Base-by-base conservation (phyloP, 1,140 invertebrate genomes). In the Drosophila hydei region DNA sequence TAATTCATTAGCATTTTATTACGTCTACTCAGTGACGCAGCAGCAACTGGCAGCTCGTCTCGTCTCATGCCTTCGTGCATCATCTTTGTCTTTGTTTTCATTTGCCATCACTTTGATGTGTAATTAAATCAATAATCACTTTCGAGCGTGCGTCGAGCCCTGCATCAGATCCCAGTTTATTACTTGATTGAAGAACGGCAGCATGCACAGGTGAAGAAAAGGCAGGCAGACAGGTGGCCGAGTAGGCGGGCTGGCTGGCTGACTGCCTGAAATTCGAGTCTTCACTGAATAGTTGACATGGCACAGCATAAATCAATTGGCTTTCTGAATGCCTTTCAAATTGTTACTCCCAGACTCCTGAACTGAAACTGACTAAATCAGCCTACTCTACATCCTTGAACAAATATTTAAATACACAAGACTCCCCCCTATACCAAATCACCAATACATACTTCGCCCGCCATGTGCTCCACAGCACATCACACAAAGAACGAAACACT, bases 111-210 rank as follows among this genome's bases (percentile, higher is more conserved):
- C 81, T 87, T 87, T 87, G 81, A 87, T 87, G 81, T 88, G 81
- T 87, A 87, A 87, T 88, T 87, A 87, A 87, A 87, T 87, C 81
- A 87, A 88, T 87, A 87, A 81, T 81, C 83, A 87, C 70, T 87
- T 77, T 81, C 47, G 23, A 70, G 19, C 58, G 30, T 40, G 14
- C 56, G 19, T 11, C 45, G 25, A 67, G 50, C 60, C 47, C 58
- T 45, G 43, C 61, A 25, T 5, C 60, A 50, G 45, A 43, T 36
- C 19, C 23, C 50, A 58, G 27, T 58, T 72, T 64, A 64, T 71
- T 64, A 52, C 47, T 48, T 61, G 55, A 67, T 59, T 59, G 54
- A 21, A 27, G 25, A 4, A 40, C 30, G 2, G n/a, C 27, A 43
- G 18, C 19, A 36, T 14, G 27, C 19, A 5, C 45, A 42, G 21